These are phyloP conservation scores for Branchinecta lynchi DNA, from an alignment of 1,140 invertebrate genomes.

Conservation along the genomic window DNA sequence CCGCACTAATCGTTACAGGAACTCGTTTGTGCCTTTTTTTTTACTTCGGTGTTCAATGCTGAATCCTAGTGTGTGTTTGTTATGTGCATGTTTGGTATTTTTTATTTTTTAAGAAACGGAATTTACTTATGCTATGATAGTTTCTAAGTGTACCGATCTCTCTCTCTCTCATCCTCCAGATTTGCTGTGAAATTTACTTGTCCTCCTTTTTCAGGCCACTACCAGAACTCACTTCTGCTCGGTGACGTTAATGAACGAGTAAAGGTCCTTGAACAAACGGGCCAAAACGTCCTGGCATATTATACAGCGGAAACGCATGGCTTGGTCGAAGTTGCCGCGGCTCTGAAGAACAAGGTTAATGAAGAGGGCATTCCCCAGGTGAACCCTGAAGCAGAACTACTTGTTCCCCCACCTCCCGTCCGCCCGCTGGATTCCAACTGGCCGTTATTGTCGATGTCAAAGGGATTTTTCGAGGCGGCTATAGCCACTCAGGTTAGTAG, in stretches of 20 bases:
- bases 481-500: slow-evolving; percentile 32
- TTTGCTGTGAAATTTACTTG: no score
- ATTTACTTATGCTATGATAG: no score
- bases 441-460: slow-evolving; percentile 81
- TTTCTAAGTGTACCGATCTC: no score
- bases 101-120: no score
- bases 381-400: slow-evolving; percentile 55
- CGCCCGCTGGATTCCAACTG: slow-evolving; percentile 80
- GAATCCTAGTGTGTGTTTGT: no score
- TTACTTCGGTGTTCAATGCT: no score
- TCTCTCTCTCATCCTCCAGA: no score
- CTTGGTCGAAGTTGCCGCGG: slow-evolving; percentile 57
- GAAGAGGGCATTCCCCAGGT: slow-evolving; percentile 53
- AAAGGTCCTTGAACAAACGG: slow-evolving; percentile 46
- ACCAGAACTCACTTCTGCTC: slow-evolving; percentile 79
- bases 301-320: slow-evolving; percentile 91
- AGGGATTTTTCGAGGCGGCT: slow-evolving; percentile 59
- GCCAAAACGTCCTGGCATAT: slow-evolving; percentile 48
- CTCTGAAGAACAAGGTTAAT: slow-evolving; percentile 50
- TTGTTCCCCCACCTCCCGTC: slow-evolving; percentile 75
- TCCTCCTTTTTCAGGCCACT: slow-evolving; percentile 48
- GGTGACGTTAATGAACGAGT: slow-evolving; percentile 85
- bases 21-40: no score
- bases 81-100: no score
- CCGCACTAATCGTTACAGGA: no score